These are phyloP conservation scores for Actinernus sp. DNA, from an alignment of 92 coral and sea anemone species.

Conservation along the genomic window DNA sequence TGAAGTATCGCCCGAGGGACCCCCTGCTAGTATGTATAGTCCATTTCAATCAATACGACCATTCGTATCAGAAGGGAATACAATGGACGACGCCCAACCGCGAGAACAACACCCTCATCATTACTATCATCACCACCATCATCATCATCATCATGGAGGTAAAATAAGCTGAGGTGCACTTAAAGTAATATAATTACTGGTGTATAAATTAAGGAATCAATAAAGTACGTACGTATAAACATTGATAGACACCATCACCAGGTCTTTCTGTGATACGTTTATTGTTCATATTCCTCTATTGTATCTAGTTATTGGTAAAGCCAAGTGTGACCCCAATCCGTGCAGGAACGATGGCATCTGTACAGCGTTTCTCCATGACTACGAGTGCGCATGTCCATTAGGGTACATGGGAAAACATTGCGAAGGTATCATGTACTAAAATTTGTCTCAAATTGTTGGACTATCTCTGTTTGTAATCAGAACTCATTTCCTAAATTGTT, in stretches of 20 bases:
- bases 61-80: no score
- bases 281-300: no score
- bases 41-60: no score
- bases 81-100: no score
- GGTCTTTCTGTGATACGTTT: neutral
- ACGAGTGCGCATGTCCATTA: slow-evolving; percentile 87
- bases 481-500: neutral
- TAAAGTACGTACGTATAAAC: no score
- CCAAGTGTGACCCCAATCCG: slow-evolving; percentile 92
- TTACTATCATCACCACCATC: slow-evolving; percentile 13
- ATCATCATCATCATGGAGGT: slow-evolving; percentile 23
- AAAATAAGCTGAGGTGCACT: neutral
- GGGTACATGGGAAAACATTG: slow-evolving; percentile 95
- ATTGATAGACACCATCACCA: no score
- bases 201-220: neutral
- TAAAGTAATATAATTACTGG: neutral
- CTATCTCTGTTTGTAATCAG: neutral
- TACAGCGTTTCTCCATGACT: slow-evolving; percentile 84
- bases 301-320: no score
- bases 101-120: neutral
- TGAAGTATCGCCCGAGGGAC: no score
- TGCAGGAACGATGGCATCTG: slow-evolving; percentile 92
- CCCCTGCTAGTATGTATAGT: no score
- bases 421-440: slow-evolving; percentile 77
- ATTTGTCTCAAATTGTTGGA: neutral